Evolutionary conservation across 2,888 invertebrate genomes (phyloP), one percentile per base, ranked within the genome.

Genomic region (Metalampra italica): DNA sequence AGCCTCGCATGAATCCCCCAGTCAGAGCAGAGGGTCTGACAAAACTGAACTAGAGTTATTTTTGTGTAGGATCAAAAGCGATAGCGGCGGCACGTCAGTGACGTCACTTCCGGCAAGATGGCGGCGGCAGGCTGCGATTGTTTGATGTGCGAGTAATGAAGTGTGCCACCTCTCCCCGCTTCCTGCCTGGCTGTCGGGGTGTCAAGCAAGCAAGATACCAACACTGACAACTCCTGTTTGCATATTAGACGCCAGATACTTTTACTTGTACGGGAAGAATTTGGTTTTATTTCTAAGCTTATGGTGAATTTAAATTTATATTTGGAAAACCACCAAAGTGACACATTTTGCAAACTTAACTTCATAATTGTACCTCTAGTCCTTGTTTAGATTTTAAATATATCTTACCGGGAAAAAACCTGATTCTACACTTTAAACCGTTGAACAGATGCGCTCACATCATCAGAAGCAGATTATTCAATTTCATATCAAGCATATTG

Each of bases 121-220:
- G 86, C 85, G 86, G 75, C 78, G 32, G 22, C 22, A 34, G 72
- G 66, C 69, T 68, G 71, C 67, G 83, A 87, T 90, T 90, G 90
- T 90, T 89, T 89, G 89, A 89, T 85, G 84, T 82, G 78, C 81
- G 82, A 82, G 89, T 90, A 90, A 90, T 90, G 90, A 90, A 90
- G 89, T 89, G 81, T 85, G 82, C 79, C 82, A 81, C 75, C 79
- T 78, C 84, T 79, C 82, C 72, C 75, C 74, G 76, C 72, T 81
- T 83, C 83, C 84, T 80, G 79, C 62, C 77, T 78, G 81, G n/a
- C n/a, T 40, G 22, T 73, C 80, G 78, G 77, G 78, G 81, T 81
- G 86, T 83, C 86, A 78, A n/a, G n/a, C n/a, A n/a, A n/a, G n/a
- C n/a, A n/a, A 85, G 85, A 87, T 85, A 85, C 70, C 70, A 72